These are phyloP conservation scores for Nautilus pompilius DNA, from an alignment of 1,140 invertebrate species.

Conservation along the genomic window DNA sequence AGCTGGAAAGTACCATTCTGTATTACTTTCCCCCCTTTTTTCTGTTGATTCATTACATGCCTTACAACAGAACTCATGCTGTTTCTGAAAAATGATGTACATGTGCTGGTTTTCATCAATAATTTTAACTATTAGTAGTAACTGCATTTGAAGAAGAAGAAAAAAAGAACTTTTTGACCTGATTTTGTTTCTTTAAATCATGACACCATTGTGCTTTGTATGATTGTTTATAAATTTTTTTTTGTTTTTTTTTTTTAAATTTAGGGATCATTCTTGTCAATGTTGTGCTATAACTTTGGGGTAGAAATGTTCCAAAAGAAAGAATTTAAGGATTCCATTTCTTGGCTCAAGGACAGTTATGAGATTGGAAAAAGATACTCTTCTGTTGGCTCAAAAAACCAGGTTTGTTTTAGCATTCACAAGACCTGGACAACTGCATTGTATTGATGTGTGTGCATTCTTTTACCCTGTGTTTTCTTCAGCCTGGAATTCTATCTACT, in stretches of 20 bases:
- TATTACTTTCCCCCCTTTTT: too few relatives aligned
- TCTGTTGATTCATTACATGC: too few relatives aligned
- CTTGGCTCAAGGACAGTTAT: conserved; percentile 42
- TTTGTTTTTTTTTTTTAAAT: not conserved
- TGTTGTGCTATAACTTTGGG: conserved; percentile 47
- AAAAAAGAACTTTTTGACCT: not conserved
- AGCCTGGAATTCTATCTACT: not conserved
- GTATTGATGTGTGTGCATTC: not conserved
- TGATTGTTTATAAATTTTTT: not conserved
- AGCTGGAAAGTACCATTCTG: too few relatives aligned
- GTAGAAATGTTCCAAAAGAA: conserved; percentile 34
- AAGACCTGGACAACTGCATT: not conserved
- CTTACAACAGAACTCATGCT: too few relatives aligned
- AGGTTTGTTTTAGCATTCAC: conserved; percentile 18
- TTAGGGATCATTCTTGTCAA: conserved; percentile 26
- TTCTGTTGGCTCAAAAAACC: conserved; percentile 25
- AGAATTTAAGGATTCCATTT: conserved; percentile 23
- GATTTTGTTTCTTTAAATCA: not conserved
- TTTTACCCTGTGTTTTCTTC: not conserved
- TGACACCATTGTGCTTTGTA: not conserved
- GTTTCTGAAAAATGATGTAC: too few relatives aligned
- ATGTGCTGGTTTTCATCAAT: too few relatives aligned
- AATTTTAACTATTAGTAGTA: not conserved
- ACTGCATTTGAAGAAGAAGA: not conserved
- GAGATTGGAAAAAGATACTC: conserved; percentile 31